Percentiles rank a stretch among this genome's conserved stretches.
phyloP scores from a whole-genome alignment of 1,140 invertebrate species.

The Xylocopa sonorina region DNA sequence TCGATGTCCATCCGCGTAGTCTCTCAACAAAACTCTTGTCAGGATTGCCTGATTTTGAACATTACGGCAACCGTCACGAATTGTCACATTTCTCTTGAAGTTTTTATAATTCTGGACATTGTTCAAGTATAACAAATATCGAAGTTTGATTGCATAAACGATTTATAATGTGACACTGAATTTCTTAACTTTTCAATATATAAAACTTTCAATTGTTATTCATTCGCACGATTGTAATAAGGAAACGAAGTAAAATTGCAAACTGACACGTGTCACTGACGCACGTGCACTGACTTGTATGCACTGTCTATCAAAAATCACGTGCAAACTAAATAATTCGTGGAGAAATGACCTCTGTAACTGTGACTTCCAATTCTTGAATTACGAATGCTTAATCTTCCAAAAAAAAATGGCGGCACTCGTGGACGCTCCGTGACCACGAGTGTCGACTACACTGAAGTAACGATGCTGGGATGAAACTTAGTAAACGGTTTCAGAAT shows the following conservation, averaged over 20 bases:
- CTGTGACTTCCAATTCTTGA: background rate
- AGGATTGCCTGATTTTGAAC: background rate
- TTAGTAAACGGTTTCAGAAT: slow-evolving; percentile 19
- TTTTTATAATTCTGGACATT: background rate
- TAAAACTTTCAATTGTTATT: background rate
- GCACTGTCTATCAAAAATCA: slow-evolving; percentile 19
- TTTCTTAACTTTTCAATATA: background rate
- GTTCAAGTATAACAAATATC: no score
- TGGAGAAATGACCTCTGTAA: slow-evolving; percentile 7
- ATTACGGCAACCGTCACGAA: background rate
- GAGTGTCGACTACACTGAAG: slow-evolving; percentile 39
- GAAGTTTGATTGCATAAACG: background rate
- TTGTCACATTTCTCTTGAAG: background rate
- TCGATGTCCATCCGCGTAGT: background rate
- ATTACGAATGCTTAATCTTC: slow-evolving; percentile 17
- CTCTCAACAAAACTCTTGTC: background rate
- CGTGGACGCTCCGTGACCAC: slow-evolving; percentile 38
- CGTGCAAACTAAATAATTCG: slow-evolving; percentile 14
- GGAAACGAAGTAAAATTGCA: background rate
- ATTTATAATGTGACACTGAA: background rate
- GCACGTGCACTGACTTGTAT: slow-evolving; percentile 30
- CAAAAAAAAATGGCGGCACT: slow-evolving; percentile 39
- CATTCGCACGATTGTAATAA: background rate
- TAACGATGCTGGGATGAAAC: slow-evolving; percentile 34
- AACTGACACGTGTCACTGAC: background rate